Base-by-base conservation (phyloP, 53 echinoderm and acorn worm genomes). In the Echinometra lucunter region DNA sequence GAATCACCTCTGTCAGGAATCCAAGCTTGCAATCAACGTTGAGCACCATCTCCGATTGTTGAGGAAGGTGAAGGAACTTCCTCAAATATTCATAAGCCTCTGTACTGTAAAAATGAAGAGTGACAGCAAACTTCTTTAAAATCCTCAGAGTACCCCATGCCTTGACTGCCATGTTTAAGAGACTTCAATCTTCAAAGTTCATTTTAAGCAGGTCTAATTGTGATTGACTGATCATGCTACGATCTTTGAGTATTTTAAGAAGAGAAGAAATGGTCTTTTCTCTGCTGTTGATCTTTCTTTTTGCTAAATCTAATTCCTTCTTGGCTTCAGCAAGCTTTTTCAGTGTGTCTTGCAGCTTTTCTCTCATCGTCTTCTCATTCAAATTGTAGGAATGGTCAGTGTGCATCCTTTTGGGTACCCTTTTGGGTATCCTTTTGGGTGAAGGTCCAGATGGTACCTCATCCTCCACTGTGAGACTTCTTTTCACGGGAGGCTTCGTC, bases 1-100 rank as follows among this genome's bases (percentile, higher is more conserved):
- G 44, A 6, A 95, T 93, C n/a, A 96, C 96, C 27, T 96, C 94
- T 44, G 94, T 92, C 53, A 96, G 90, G 91, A 97, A 97, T 66
- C 95, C 95, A 21, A 96, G 97, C 32, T 94, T 57, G 66, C 97
- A 96, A 74, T 96, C 89, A 44, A 97, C 11, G 85, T 72, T 74
- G 12, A 91, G 19, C 16, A 96, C 67, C 44, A 97, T 97, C 25
- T 96, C 94, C 37, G 40, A 32, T 4, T 96, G 88, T 72, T 96
- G 95, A 19, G 95, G 97, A 57, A 96, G 96, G 63, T 95, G 91
- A 27, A 97, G 91, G 44, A 92, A 88, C 27, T 89, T 25, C 40
- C 96, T 53, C 66, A 97, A 27, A 74, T 67, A 97, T 27, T 97
- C 89, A 96, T 97, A 97, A 27, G 96, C 97, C 57, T 96, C 81